A percentile compares a stretch with the other conserved stretches of the same genome.
phyloP scores from a whole-genome alignment of 1,140 invertebrate species.

The Xylocopa sonorina region DNA sequence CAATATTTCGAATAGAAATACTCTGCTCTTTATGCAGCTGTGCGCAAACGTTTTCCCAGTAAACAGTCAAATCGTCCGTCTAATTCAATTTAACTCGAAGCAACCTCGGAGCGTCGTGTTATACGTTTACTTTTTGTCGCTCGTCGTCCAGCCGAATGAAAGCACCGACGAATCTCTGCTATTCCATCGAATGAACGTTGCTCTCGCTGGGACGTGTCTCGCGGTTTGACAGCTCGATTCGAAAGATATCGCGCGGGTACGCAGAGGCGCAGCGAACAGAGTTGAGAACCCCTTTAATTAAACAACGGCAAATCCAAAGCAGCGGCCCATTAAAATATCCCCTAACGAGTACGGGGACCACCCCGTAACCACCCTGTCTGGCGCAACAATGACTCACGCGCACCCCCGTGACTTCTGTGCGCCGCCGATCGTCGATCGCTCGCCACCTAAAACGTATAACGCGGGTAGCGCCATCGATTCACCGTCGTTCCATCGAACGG shows the following conservation, averaged over 20 bases:
- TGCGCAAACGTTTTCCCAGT: no score
- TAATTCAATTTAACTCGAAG: background rate
- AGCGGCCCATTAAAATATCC: conserved; percentile 72
- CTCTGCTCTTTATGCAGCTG: no score
- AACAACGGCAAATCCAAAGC: conserved; percentile 72
- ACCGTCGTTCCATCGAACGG: no score
- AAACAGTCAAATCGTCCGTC: no score
- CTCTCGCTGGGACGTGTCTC: background rate
- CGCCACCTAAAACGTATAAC: conserved; percentile 28
- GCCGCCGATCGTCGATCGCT: conserved; percentile 59
- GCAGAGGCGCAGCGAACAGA: background rate
- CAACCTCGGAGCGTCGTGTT: background rate
- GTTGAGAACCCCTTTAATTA: conserved; percentile 70
- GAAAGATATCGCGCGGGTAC: background rate
- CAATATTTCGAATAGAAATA: no score
- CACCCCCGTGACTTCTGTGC: conserved; percentile 63
- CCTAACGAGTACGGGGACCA: conserved; percentile 69
- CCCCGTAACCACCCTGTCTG: conserved; percentile 67
- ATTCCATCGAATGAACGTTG: conserved; percentile 20
- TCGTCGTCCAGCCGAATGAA: background rate
- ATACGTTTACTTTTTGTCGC: background rate
- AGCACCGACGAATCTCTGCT: background rate
- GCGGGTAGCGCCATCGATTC: conserved; percentile 11
- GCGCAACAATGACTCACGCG: conserved; percentile 71
- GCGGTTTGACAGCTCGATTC: no score